These are phyloP conservation scores for Chionoecetes opilio DNA, from an alignment of 1,140 invertebrate species.

Conservation along the genomic window DNA sequence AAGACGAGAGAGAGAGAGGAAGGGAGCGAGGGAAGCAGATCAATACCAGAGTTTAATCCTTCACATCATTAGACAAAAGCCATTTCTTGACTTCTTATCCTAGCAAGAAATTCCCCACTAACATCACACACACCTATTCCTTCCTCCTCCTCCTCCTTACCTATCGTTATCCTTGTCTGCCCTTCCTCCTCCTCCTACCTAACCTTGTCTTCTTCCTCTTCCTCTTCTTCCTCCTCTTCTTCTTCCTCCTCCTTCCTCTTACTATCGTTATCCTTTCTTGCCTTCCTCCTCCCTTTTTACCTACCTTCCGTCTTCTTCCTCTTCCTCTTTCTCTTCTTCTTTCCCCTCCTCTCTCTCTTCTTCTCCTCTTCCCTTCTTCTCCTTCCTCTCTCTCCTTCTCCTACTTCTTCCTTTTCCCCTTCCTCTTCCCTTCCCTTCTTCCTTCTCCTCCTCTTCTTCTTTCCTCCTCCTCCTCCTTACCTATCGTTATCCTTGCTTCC, in stretches of 20 bases:
- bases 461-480: no score
- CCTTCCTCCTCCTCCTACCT: not conserved
- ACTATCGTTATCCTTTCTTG: not conserved
- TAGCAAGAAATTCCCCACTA: not conserved
- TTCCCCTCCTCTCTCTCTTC: not conserved
- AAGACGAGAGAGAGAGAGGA: no score
- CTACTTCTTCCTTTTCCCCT: not conserved
- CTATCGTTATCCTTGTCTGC: no score
- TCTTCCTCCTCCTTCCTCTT: not conserved
- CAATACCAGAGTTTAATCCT: not conserved
- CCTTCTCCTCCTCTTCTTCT: not conserved
- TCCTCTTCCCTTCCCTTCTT: not conserved
- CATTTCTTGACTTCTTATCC: not conserved
- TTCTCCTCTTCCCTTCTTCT: not conserved
- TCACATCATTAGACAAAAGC: not conserved
- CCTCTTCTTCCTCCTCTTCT: not conserved
- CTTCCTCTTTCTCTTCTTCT: not conserved
- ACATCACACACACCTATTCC: not conserved
- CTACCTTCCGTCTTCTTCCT: not conserved
- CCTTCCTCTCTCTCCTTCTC: not conserved
- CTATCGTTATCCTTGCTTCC: not conserved
- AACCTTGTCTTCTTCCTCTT: not conserved
- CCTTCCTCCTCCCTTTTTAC: not conserved
- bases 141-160: not conserved
- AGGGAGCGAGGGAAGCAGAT: not conserved